Conservation (phyloP, 2,888 invertebrate species). For the Tetanocera ferruginea region DNA sequence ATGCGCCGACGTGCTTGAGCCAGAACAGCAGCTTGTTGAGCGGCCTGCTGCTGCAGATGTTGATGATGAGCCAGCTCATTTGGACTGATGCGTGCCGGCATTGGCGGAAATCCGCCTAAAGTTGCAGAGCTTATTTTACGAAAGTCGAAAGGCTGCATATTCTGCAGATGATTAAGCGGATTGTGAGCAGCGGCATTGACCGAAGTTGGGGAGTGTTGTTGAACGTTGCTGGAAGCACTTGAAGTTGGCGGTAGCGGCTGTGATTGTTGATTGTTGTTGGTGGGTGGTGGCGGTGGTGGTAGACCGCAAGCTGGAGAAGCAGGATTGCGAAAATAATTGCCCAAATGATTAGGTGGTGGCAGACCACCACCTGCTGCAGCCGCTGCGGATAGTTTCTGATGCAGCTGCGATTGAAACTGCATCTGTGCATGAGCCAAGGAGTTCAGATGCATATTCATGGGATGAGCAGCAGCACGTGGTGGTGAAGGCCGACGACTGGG, state of each 20-base stretch:
- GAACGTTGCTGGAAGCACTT: constrained; percentile 44
- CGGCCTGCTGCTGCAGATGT: constrained; percentile 59
- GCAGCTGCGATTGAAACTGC: constrained; percentile 68
- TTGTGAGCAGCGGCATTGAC: constrained; percentile 69
- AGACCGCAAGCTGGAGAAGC: constrained; percentile 57
- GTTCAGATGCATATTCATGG: constrained; percentile 69
- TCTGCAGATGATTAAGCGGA: constrained; percentile 90
- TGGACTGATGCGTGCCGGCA: constrained; percentile 61
- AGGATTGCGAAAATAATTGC: constrained; percentile 65
- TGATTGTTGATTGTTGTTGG: constrained; percentile 4
- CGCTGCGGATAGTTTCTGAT: constrained; percentile 67
- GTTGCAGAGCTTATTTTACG: constrained; percentile 77
- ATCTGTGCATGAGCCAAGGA: constrained; percentile 67
- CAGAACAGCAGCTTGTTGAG: constrained; percentile 67
- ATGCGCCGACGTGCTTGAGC: constrained; percentile 72
- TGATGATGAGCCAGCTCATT: constrained; percentile 65
- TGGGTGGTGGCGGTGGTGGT: constrained; percentile 37
- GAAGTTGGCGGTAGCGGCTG: constrained; percentile 35
- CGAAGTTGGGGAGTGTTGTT: constrained; percentile 44
- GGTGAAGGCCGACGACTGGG: constrained; percentile 78
- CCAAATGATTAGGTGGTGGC: constrained; percentile 57
- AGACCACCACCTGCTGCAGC: constrained; percentile 53
- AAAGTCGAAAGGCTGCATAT: constrained; percentile 96
- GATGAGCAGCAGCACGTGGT: constrained; percentile 70
- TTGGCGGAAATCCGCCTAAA: constrained; percentile 70